Evolutionary conservation across 2,113 vertebrate species (phyloP).

Genomic region (Hippopotamus amphibius): DNA sequence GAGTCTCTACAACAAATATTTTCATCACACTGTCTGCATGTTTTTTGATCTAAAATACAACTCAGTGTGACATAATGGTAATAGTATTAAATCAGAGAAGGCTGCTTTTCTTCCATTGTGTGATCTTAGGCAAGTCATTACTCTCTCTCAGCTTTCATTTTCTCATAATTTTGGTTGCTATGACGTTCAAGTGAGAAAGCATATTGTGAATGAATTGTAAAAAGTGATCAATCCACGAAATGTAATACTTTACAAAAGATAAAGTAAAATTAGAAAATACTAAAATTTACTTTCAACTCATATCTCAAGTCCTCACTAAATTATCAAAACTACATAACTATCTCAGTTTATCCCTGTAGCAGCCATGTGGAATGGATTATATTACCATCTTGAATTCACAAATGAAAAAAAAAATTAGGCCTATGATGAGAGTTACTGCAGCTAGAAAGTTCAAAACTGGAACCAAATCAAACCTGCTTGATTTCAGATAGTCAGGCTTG

Average conservation of each 20-base stretch:
- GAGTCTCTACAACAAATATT: neutral
- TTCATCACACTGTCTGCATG: neutral
- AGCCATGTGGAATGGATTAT: neutral
- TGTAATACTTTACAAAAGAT: neutral
- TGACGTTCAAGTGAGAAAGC: neutral
- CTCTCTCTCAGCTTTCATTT: neutral
- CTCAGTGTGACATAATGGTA: neutral
- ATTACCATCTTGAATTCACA: neutral
- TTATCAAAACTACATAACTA: neutral
- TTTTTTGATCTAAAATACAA: neutral
- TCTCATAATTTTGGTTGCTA: neutral
- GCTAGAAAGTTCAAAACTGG: neutral
- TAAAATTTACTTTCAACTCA: conserved; percentile 40
- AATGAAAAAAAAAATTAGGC: neutral
- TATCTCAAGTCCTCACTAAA: neutral
- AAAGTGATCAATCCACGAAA: neutral
- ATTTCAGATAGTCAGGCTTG: neutral
- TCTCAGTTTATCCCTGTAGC: neutral
- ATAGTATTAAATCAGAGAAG: neutral
- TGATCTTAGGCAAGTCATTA: neutral
- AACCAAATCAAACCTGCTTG: neutral
- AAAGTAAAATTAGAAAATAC: conserved; percentile 10
- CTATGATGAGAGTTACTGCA: neutral
- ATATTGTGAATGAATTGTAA: neutral
- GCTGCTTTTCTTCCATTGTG: neutral